Conservation (phyloP, 2,797 vertebrate species). For the Lateolabrax maculatus region DNA sequence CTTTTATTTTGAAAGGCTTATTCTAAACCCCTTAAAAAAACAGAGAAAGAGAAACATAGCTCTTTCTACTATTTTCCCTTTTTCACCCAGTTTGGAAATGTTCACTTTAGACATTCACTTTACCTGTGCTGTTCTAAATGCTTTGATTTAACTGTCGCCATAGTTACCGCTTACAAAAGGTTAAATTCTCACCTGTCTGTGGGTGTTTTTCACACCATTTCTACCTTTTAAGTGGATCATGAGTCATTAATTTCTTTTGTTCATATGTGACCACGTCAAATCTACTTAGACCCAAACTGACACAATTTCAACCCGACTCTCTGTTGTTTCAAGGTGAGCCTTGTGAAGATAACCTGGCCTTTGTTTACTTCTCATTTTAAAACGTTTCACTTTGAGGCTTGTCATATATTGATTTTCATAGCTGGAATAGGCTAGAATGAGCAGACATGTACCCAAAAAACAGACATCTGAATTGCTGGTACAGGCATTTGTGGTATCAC, state of each 20-base stretch:
- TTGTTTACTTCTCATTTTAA: background rate
- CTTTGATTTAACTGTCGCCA: constrained; percentile 16
- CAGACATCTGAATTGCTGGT: background rate
- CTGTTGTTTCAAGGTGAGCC: background rate
- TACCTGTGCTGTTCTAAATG: background rate
- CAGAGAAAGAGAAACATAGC: background rate
- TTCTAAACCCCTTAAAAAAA: background rate
- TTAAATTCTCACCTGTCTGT: constrained; percentile 10
- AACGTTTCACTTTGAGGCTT: background rate
- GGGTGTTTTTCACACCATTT: constrained; percentile 21
- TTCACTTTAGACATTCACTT: background rate
- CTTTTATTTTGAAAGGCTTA: background rate
- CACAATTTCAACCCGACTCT: background rate
- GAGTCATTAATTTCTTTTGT: background rate
- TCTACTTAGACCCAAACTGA: background rate
- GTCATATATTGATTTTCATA: background rate
- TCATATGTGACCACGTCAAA: background rate
- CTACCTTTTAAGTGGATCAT: constrained; percentile 7
- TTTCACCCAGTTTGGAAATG: background rate
- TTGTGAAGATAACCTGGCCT: background rate
- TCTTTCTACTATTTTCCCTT: background rate
- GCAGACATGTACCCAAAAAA: background rate
- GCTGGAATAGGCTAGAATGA: background rate
- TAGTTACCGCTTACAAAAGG: constrained; percentile 13
- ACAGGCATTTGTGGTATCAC: background rate